These are phyloP conservation scores for Mirounga angustirostris DNA, from an alignment of 2,113 vertebrate genomes.

Conservation along the genomic window DNA sequence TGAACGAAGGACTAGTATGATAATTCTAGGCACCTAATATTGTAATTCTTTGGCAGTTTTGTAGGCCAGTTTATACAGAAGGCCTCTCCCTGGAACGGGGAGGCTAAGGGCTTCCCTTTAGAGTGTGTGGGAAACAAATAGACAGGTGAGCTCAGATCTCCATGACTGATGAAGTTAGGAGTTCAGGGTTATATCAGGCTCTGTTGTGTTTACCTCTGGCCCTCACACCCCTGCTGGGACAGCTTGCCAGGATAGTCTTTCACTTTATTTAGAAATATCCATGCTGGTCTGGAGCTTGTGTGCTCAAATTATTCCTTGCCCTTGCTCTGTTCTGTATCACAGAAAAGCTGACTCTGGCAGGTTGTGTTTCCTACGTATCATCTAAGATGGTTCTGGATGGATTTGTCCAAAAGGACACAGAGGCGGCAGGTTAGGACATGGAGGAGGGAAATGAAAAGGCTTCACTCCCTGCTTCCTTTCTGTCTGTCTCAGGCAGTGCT, in stretches of 20 bases:
- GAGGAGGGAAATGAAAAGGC: neutral
- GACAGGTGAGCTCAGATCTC: neutral
- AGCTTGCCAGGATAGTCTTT: slow-evolving; percentile 17
- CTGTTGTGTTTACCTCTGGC: slow-evolving; percentile 48
- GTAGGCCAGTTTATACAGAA: fast-evolving
- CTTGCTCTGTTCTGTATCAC: slow-evolving; percentile 21
- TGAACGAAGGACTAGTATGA: neutral
- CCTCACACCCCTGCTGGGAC: neutral
- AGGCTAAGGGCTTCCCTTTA: neutral
- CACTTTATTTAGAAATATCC: slow-evolving; percentile 55
- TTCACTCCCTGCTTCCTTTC: neutral
- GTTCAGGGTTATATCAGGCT: neutral
- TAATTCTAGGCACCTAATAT: neutral
- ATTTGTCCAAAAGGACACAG: neutral
- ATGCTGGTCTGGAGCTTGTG: neutral
- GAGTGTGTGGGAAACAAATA: neutral
- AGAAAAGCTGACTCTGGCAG: neutral
- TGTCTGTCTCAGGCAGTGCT: neutral
- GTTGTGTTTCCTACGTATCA: neutral
- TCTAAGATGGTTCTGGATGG: neutral
- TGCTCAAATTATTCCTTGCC: neutral
- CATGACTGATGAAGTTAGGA: neutral
- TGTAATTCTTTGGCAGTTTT: neutral
- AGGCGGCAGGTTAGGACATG: too few species aligned
- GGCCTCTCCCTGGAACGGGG: neutral